Conservation (phyloP, 2,113 vertebrate species). For the Bubo scandiacus region DNA sequence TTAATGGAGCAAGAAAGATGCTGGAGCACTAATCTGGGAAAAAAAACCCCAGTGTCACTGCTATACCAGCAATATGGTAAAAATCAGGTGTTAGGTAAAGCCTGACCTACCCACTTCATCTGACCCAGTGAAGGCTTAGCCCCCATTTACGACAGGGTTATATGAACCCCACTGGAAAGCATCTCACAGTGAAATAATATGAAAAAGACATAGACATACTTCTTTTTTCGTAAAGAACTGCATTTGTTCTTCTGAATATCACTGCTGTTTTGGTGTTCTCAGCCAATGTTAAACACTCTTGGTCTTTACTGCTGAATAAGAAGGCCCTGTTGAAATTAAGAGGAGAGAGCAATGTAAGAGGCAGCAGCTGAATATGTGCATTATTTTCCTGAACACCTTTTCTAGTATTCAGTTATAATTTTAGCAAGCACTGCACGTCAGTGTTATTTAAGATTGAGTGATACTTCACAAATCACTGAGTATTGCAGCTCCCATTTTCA, state of each 20-base stretch:
- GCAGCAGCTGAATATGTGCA: background rate
- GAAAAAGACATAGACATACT: constrained; percentile 21
- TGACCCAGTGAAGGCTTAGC: background rate
- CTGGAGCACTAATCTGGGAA: background rate
- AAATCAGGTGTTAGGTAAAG: background rate
- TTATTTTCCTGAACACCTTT: background rate
- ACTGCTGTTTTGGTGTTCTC: constrained; percentile 56
- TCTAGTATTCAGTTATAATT: background rate
- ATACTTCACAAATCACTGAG: background rate
- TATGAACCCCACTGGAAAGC: background rate
- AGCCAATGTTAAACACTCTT: constrained; percentile 54
- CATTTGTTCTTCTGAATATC: constrained; percentile 51
- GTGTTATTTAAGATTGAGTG: background rate
- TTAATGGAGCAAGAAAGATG: background rate
- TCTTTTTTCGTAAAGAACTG: constrained; percentile 66
- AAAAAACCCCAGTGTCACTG: background rate
- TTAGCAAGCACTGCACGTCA: background rate
- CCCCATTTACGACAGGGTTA: background rate
- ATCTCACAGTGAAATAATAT: background rate
- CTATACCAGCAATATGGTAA: background rate
- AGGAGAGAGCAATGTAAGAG: background rate
- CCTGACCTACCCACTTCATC: background rate
- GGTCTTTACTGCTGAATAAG: constrained; percentile 64
- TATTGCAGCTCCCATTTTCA: background rate
- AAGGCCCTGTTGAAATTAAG: constrained; percentile 61